Conservation (phyloP, 1,140 invertebrate genomes). For the Sarcophaga peregrina region DNA sequence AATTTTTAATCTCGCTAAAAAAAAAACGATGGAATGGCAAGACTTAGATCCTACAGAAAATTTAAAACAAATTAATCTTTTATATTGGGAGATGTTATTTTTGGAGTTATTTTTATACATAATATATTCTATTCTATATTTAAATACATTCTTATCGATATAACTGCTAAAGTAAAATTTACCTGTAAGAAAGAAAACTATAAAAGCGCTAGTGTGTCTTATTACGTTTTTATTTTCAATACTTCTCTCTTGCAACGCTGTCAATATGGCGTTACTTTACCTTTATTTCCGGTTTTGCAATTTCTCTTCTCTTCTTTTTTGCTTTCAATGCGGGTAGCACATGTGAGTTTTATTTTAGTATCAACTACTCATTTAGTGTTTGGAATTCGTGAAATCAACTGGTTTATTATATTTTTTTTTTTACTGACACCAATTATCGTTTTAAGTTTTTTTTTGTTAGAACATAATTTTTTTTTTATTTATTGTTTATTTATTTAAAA, state of each 20-base stretch:
- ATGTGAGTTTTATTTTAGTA: slow-evolving; percentile 21
- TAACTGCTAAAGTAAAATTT: no score
- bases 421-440: no score
- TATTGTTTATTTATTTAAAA: neutral
- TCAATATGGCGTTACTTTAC: slow-evolving; percentile 36
- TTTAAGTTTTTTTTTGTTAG: neutral
- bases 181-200: no score
- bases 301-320: neutral
- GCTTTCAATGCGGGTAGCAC: neutral
- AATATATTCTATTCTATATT: no score
- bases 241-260: slow-evolving; percentile 22
- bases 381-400: slow-evolving; percentile 33
- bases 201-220: neutral
- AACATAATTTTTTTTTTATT: slow-evolving; percentile 14
- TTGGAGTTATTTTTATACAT: no score
- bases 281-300: slow-evolving; percentile 26
- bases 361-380: slow-evolving; percentile 31
- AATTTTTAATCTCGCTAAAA: no score
- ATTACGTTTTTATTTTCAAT: neutral
- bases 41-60: no score
- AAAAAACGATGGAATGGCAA: no score
- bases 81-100: no score
- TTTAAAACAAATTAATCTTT: no score
- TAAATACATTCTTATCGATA: no score
- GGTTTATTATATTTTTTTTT: slow-evolving; percentile 17